Conservation (phyloP, 1,140 invertebrate genomes). For the Trichomalopsis sarcophagae region DNA sequence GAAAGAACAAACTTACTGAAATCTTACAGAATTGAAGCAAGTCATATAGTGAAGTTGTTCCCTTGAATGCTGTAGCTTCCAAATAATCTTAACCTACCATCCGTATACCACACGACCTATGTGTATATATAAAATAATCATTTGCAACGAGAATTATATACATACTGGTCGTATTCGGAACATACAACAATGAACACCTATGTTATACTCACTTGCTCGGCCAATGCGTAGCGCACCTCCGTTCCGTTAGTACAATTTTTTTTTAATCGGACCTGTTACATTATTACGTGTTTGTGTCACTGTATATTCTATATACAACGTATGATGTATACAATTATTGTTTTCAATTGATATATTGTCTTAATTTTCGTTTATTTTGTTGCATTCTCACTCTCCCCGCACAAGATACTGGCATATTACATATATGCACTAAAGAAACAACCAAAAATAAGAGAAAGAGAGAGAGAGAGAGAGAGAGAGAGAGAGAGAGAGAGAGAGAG, state of each 20-base stretch:
- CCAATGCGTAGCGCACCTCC: conserved; percentile 68
- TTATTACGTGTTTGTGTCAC: conserved; percentile 50
- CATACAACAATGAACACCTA: conserved; percentile 52
- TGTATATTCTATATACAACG: conserved; percentile 50
- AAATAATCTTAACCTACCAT: conserved; percentile 64
- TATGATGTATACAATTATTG: conserved; percentile 40
- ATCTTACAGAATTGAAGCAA: conserved; percentile 37
- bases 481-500: no score
- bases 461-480: conserved; percentile 17
- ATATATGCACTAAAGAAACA: conserved; percentile 3
- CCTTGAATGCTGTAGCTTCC: conserved; percentile 66
- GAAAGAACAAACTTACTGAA: conserved; percentile 5
- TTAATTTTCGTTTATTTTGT: conserved; percentile 35
- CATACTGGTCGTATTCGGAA: conserved; percentile 49
- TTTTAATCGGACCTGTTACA: conserved; percentile 44
- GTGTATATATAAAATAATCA: conserved; percentile 47
- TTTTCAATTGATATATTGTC: conserved; percentile 26
- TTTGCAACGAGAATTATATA: conserved; percentile 30
- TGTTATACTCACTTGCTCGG: conserved; percentile 64
- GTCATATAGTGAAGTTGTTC: conserved; percentile 45
- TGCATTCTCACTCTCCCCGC: conserved; percentile 53
- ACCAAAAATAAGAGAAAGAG: conserved; percentile 15
- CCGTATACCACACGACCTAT: conserved; percentile 59
- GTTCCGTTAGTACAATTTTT: conserved; percentile 48
- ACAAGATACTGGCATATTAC: conserved; percentile 47